phyloP scores from a whole-genome alignment of 2,113 vertebrate genomes.

The Boleophthalmus pectinirostris region DNA sequence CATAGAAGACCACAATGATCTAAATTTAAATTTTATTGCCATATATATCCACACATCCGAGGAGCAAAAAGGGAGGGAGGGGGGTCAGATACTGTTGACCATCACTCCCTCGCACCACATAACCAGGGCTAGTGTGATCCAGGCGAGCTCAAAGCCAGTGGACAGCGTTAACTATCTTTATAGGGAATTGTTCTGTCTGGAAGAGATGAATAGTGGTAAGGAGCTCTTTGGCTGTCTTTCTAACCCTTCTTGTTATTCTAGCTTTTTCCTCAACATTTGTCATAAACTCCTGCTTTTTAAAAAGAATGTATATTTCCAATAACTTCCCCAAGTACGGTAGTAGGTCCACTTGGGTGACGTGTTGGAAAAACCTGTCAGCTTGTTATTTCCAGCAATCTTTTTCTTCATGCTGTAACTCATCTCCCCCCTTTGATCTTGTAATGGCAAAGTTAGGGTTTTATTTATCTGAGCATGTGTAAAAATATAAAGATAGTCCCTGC shows the following conservation, averaged over 20 bases:
- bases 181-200: slow-evolving; percentile 20
- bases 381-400: slow-evolving; percentile 13
- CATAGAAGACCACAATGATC: slow-evolving; percentile 19
- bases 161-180: slow-evolving; percentile 26
- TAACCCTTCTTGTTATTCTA: slow-evolving; percentile 12
- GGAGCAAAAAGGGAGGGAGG: slow-evolving; percentile 36
- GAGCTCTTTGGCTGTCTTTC: slow-evolving; percentile 32
- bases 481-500: slow-evolving; percentile 23
- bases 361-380: slow-evolving; percentile 44
- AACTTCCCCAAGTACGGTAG: slow-evolving; percentile 36
- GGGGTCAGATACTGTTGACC: slow-evolving; percentile 41
- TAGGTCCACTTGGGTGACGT: slow-evolving; percentile 24
- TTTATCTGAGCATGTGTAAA: background rate
- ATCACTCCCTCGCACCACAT: slow-evolving; percentile 43
- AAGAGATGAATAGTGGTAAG: slow-evolving; percentile 49
- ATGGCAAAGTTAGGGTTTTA: slow-evolving; percentile 21
- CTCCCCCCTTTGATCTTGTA: slow-evolving; percentile 20
- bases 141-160: slow-evolving; percentile 30
- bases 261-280: slow-evolving; percentile 19
- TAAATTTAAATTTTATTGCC: slow-evolving; percentile 49
- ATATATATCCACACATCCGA: slow-evolving; percentile 58
- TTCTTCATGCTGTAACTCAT: slow-evolving; percentile 19
- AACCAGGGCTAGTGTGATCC: slow-evolving; percentile 37
- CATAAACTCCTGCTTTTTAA: slow-evolving; percentile 13
- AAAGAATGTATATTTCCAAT: slow-evolving; percentile 35